Conservation (phyloP, 2,888 invertebrate genomes). For the Siphonodentalium dalli region DNA sequence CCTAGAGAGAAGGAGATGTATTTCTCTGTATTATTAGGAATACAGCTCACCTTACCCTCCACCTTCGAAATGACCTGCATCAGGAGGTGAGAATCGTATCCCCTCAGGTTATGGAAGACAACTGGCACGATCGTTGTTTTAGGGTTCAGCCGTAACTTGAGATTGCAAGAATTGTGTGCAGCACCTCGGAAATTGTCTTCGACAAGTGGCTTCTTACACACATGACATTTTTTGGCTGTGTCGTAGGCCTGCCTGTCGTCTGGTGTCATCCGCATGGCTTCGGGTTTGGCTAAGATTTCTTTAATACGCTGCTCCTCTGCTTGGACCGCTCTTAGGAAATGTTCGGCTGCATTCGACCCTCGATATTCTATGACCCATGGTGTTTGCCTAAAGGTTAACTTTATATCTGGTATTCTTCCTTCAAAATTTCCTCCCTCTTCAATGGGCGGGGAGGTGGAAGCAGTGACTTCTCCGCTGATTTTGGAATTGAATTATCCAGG, state of each 20-base stretch:
- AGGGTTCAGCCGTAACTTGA: conserved; percentile 1
- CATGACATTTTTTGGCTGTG: conserved; percentile 10
- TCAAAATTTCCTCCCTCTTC: too few species aligned
- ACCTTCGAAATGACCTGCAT: conserved; percentile 10
- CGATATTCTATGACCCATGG: too few species aligned
- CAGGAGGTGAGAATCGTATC: conserved; percentile 21
- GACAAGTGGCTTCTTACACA: conserved; percentile 13
- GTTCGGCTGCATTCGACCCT: conserved; percentile 8
- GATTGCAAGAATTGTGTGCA: background rate
- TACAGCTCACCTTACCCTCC: conserved; percentile 19
- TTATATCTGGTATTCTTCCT: too few species aligned
- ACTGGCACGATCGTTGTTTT: conserved; percentile 21
- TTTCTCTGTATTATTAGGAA: conserved; percentile 34
- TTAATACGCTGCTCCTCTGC: conserved; percentile 15
- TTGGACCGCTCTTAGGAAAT: conserved; percentile 12
- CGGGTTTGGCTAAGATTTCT: conserved; percentile 4
- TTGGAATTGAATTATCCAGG: too few species aligned
- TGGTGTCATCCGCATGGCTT: conserved; percentile 2
- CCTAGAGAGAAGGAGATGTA: conserved; percentile 32
- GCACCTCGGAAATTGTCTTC: background rate
- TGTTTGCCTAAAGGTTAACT: too few species aligned
- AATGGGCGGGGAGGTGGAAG: too few species aligned
- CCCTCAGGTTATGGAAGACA: conserved; percentile 25
- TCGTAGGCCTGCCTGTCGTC: conserved; percentile 5
- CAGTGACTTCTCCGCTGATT: too few species aligned